Base-by-base conservation (phyloP, 2,888 invertebrate genomes). In the Schizotus pectinicornis region DNA sequence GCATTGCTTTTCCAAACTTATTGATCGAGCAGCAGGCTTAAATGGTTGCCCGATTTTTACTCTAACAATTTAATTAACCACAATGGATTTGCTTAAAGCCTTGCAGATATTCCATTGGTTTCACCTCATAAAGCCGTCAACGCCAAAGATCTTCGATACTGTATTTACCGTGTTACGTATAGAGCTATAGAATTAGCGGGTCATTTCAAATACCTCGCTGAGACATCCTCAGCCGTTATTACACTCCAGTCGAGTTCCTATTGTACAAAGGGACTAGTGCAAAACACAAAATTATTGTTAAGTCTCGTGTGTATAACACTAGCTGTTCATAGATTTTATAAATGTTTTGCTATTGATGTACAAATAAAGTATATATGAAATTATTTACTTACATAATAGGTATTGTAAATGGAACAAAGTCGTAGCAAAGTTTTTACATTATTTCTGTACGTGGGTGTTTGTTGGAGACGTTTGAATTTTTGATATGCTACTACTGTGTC, bases 271-370 rank as follows among this genome's bases (percentile, higher is more conserved):
- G 32, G n/a, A 30, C 22, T 32, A 43, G 43, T 43, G 32, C 43
- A 43, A 43, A 11, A 36, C 32, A 31, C 32, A 31, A 43, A 43
- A 43, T 43, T 9, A 31, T 43, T 11, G 9, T 11, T 12, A 11
- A 50, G 38, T 47, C 22, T 2, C 5, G 22, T 22, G 22, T 22
- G 5, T n/a, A n/a, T 49, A 38, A 55, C 33, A 43, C 42, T 33
- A 35, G 37, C 53, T 52, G 41, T 45, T 57, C 35, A 57, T 59
- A 59, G 56, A 59, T 59, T 59, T 59, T 59, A 59, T 59, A 59
- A 62, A 56, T 61, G 61, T 59, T 62, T 62, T 59, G 59, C 62
- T 62, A 59, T 59, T 49, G 59, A 59, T 62, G 62, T 62, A 62
- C 59, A 62, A 62, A 53, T 34, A 45, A 31, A 55, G 36, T n/a